A percentile compares a stretch with the other conserved stretches of the same genome.
Evolutionary conservation across 2,113 vertebrate genomes (phyloP).

Genomic region (Upupa epops): DNA sequence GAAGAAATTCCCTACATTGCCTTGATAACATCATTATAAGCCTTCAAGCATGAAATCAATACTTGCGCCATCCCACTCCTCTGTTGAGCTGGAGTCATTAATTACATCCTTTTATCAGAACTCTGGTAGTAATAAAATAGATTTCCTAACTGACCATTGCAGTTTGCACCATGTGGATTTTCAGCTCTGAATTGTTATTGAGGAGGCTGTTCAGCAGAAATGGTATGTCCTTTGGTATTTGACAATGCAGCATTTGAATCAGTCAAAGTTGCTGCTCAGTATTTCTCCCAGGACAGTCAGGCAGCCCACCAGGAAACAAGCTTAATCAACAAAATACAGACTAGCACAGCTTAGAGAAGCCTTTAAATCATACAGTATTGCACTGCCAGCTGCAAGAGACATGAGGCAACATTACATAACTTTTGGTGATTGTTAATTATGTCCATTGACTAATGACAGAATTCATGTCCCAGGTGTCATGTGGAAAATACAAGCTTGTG

Average conservation of each 20-base stretch:
- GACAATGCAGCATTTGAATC: not conserved
- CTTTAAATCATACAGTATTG: not conserved
- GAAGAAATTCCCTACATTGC: not conserved
- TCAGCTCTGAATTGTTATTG: not conserved
- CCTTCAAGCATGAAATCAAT: not conserved
- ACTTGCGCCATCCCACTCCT: not conserved
- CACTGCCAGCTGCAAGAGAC: not conserved
- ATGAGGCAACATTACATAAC: fast-evolving
- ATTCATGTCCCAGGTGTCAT: not conserved
- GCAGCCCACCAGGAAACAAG: not conserved
- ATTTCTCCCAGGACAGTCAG: not conserved
- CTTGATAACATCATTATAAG: not conserved
- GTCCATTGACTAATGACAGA: not conserved
- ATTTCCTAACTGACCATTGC: not conserved
- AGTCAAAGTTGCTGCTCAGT: not conserved
- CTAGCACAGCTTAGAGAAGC: not conserved
- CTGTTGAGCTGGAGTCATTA: not conserved
- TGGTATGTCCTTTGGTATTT: not conserved
- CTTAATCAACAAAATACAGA: not conserved
- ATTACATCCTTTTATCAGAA: not conserved
- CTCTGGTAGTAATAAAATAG: not conserved
- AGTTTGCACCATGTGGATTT: not conserved
- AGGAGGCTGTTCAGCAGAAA: not conserved
- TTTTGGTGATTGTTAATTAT: not conserved
- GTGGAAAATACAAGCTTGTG: not conserved